phyloP scores from a whole-genome alignment of 2,797 vertebrate species.

The Amblyopsis hoosieri region DNA sequence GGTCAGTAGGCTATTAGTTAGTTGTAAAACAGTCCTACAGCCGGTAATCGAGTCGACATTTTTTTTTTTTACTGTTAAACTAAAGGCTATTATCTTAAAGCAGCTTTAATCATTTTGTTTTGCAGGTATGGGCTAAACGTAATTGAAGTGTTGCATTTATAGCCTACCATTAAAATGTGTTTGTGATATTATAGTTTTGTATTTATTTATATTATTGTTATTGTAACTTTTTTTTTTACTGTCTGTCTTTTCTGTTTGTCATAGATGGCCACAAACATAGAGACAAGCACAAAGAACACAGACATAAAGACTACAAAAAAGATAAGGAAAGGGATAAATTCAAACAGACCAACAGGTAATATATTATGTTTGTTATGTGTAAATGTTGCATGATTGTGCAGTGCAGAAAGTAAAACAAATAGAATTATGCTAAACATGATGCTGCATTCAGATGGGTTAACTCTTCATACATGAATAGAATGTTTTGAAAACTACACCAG shows the following conservation, averaged over 20 bases:
- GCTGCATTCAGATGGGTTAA: background rate
- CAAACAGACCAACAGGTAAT: conserved; percentile 91
- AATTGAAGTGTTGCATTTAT: too few relatives aligned
- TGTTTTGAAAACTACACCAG: conserved; percentile 1
- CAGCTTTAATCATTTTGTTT: too few relatives aligned
- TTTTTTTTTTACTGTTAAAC: too few relatives aligned
- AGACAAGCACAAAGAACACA: conserved; percentile 95
- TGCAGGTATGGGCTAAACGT: too few relatives aligned
- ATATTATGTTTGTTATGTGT: conserved; percentile 12
- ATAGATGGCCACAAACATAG: conserved; percentile 93
- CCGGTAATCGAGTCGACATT: too few relatives aligned
- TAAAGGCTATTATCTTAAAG: too few relatives aligned
- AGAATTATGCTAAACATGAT: too few relatives aligned
- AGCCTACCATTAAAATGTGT: too few relatives aligned
- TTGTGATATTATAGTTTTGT: background rate
- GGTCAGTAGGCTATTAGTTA: too few relatives aligned
- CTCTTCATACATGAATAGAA: background rate
- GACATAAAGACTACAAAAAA: conserved; percentile 96
- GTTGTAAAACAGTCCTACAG: too few relatives aligned
- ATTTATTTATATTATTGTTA: background rate
- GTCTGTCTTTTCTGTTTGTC: conserved; percentile 23
- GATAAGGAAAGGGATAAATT: conserved; percentile 92
- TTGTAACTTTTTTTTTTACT: background rate
- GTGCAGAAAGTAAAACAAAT: too few relatives aligned
- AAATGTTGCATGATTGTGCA: too few relatives aligned